Evolutionary conservation across 2,113 vertebrate genomes (phyloP), one percentile per base, ranked within the genome.

Genomic region (Leptobrachium leishanense): DNA sequence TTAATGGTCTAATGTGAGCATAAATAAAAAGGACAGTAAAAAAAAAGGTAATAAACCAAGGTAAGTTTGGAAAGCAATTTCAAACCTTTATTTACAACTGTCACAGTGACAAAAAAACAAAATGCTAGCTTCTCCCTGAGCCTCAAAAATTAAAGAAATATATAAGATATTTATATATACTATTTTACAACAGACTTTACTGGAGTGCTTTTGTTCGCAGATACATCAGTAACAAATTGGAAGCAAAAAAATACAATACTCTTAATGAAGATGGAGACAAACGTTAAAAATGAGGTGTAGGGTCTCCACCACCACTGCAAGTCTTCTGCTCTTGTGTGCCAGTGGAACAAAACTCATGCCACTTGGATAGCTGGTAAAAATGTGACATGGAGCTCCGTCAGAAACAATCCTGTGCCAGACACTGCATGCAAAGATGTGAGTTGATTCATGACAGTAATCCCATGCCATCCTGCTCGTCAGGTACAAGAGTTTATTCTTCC

Each of bases 11-110:
- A 31, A 31, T 31, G 20, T 31, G 20, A 31, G 20, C 20, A 31
- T 0, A 31, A 31, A 31, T 31, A 31, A 31, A 31, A 31, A 31
- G 20, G 20, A 31, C 20, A 31, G 20, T 31, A 31, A 31, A 31
- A 31, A 31, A 31, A 31, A 31, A 31, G 20, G 20, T 31, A 31
- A 31, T 31, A 31, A 31, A 31, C 20, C 20, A 31, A 31, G 20
- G 20, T 31, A 31, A 72, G 79, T 59, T 87, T 94, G 93, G 91
- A 94, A 94, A 94, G 93, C 91, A 92, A 91, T 92, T 92, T 93
- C 91, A 93, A 94, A 94, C 91, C 93, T 69, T 94, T 94, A 93
- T 93, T 94, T 93, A 93, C 92, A 94, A 93, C 89, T 90, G 92
- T 94, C 93, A 94, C 93, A 93, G 93, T 94, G 93, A 94, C 93